phyloP scores from a whole-genome alignment of 1,140 invertebrate genomes.

The Pogonomyrmex barbatus region DNA sequence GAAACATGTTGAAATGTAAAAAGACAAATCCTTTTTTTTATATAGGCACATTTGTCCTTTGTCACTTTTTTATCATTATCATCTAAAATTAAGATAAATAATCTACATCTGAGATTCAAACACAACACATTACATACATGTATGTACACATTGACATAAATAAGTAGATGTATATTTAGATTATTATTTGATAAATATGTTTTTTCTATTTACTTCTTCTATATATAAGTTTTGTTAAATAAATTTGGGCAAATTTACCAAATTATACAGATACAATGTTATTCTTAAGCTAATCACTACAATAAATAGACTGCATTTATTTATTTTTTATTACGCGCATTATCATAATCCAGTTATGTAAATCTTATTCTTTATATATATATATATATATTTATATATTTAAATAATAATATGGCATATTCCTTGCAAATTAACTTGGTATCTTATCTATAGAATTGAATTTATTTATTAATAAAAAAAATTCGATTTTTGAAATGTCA shows the following conservation, averaged over 20 bases:
- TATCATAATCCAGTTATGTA: slow-evolving; percentile 20
- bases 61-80: not conserved
- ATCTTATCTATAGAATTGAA: not conserved
- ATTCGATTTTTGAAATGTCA: slow-evolving; percentile 7
- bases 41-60: not conserved
- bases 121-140: too few relatives aligned
- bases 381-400: not conserved
- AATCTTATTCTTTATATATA: slow-evolving; percentile 7
- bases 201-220: slow-evolving; percentile 1
- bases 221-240: not conserved
- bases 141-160: not conserved
- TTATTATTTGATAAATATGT: slow-evolving; percentile 19
- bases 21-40: not conserved
- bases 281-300: not conserved
- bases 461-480: not conserved
- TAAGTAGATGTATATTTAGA: slow-evolving; percentile 17
- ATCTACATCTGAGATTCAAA: not conserved
- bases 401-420: not conserved
- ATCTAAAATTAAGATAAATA: not conserved
- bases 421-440: slow-evolving; percentile 1
- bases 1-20: slow-evolving; percentile 30
- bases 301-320: slow-evolving; percentile 16
- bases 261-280: not conserved
- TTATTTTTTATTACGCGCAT: slow-evolving; percentile 16
- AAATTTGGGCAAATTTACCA: not conserved